Base-by-base conservation (phyloP, 2,888 invertebrate genomes). In the Megamerina dolium region DNA sequence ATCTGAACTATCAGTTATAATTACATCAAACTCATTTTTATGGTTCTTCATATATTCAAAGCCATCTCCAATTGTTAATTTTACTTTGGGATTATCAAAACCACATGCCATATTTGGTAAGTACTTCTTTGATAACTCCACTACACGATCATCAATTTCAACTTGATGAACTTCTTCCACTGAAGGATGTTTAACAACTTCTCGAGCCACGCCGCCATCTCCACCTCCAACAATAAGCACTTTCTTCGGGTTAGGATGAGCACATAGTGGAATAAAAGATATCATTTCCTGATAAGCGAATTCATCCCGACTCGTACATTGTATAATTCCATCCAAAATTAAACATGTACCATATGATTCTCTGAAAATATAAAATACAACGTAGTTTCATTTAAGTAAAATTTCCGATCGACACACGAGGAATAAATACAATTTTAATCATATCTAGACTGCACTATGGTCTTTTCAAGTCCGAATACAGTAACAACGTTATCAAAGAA, bases 231-330 rank as follows among this genome's bases (percentile, higher is more conserved):
- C 91, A 53, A 97, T 92, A 23, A 97, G 75, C 3, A 91, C 96
- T 56, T 84, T 87, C 64, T 87, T 82, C 1, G 99, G 99, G 59
- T 85, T 82, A 5, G 87, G 83, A 72, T 99, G 99, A 53, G 84
- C 83, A 65, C 89, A 91, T 2, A 99, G 73, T 0, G 99, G 94
- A 34, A 99, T 71, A 67, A 94, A 93, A 0, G 94, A 81, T 57
- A 99, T 90, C 95, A 96, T 96, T 75, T 99, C 99, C 73, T 97
- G 97, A 70, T 99, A 99, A 0, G 95, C 82, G 72, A 90, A 95
- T 70, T 99, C 99, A 75, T 99, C 99, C 56, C 81, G 80, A 67
- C 96, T 87, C 1, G 96, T 91, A 61, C 94, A 95, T 66, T 99
- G 99, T 55, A 99, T 94, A 19, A 96, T 89, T 18, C 94, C 95